Base-by-base conservation (phyloP, 2,888 invertebrate species). In the Hesperia comma region DNA sequence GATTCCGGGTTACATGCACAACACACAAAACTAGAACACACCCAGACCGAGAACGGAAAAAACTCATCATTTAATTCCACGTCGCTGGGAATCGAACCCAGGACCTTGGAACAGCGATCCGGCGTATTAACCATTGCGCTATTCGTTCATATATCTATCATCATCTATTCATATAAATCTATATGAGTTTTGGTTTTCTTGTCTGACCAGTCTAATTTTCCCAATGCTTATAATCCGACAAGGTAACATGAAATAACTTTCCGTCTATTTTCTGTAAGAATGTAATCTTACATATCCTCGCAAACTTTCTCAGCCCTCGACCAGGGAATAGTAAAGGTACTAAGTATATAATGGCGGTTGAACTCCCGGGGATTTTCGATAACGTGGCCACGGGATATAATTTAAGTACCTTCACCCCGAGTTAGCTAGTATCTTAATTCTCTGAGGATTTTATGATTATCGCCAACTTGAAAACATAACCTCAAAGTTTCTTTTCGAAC, bases 311-410 rank as follows among this genome's bases (percentile, higher is more conserved):
- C 61, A 54, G 60, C 67, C 61, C 46, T 62, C 63, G 51, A n/a
- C 26, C 51, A 51, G 51, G 51, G 51, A 51, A 21, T n/a, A 51
- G 51, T 51, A 26, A 21, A 41, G 58, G 43, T 57, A 53, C 37
- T 51, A n/a, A 21, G 33, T 40, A 19, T 55, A 69, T 61, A 61
- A 64, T 61, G 64, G 54, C 43, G 41, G 53, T 7, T 33, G 43
- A 54, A 61, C 69, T 69, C 69, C 8, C 58, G 67, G 37, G 72
- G 74, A 70, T 71, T 72, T 69, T 68, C 72, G 73, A 74, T 74
- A 74, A 68, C 69, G 69, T 66, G 57, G 70, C 73, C 63, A 53
- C 32, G 21, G 61, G 71, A 70, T 72, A 72, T 74, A 73, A 74
- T 73, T 74, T 72, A 72, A 71, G 72, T 69, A 73, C 72, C 69